phyloP scores from a whole-genome alignment of 2,888 invertebrate genomes.

The Pristionchus japonicus region DNA sequence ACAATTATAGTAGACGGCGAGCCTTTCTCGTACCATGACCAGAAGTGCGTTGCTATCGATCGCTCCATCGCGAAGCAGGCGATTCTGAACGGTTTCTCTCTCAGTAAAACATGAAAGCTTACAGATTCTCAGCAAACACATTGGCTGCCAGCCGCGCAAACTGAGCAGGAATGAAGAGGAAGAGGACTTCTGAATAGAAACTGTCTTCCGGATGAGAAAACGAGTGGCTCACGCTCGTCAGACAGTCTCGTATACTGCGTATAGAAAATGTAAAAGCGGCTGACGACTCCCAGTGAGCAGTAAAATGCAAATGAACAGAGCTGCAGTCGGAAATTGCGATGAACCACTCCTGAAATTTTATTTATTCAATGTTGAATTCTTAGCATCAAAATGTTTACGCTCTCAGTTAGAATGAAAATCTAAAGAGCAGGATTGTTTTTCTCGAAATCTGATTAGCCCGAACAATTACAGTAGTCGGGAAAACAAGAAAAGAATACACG shows the following conservation, averaged over 20 bases:
- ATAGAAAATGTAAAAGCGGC: not conserved
- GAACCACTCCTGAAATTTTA: not conserved
- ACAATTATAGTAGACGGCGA: not conserved
- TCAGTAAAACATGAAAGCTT: not conserved
- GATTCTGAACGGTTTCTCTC: not conserved
- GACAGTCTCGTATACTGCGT: not conserved
- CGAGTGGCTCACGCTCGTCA: not conserved
- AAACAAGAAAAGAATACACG: no score
- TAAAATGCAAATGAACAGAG: not conserved
- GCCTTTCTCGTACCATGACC: not conserved
- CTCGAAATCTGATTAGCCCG: no score
- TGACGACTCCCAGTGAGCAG: not conserved
- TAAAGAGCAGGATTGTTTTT: no score
- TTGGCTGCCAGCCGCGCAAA: not conserved
- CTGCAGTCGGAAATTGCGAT: not conserved
- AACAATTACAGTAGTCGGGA: no score
- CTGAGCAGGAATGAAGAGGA: not conserved
- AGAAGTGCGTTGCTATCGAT: not conserved
- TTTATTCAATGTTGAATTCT: no score
- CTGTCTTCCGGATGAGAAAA: no score
- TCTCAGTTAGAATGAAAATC: no score
- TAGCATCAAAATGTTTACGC: no score
- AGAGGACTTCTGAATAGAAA: not conserved
- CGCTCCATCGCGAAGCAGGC: not conserved
- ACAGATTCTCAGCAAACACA: not conserved